Evolutionary conservation across 2,113 vertebrate species (phyloP).

Genomic region (Miniopterus natalensis): DNA sequence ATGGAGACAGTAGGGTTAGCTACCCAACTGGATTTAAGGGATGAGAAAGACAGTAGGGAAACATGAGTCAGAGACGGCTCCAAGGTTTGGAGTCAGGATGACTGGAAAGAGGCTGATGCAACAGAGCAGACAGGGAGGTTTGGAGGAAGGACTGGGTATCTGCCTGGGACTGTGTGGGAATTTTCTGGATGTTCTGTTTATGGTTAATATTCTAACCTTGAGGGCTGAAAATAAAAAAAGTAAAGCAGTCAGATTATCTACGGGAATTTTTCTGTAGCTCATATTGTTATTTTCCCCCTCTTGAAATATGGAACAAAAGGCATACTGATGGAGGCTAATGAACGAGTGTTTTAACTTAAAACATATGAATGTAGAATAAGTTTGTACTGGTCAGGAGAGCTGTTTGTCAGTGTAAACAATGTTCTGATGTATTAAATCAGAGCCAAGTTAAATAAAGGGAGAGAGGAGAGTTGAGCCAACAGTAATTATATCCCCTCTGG

Average conservation of each 20-base stretch:
- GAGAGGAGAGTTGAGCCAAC: background rate
- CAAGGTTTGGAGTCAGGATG: background rate
- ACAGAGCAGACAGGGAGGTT: background rate
- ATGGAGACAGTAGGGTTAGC: background rate
- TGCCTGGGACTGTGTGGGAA: background rate
- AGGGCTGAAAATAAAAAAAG: background rate
- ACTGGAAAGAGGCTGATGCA: background rate
- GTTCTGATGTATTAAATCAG: background rate
- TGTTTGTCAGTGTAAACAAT: background rate
- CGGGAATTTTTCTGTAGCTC: background rate
- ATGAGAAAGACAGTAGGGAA: background rate
- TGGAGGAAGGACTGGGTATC: background rate
- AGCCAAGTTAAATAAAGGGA: background rate
- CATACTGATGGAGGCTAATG: background rate
- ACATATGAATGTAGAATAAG: background rate
- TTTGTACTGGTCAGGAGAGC: background rate
- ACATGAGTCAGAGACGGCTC: background rate
- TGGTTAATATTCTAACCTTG: background rate
- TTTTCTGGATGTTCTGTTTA: background rate
- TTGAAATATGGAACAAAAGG: background rate
- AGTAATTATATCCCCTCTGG: background rate
- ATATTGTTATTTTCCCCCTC: background rate
- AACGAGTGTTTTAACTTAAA: background rate
- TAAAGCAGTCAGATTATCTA: background rate
- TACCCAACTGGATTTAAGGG: background rate